Conservation (phyloP, 2,113 vertebrate genomes). For the Cyphomyrus discorhynchus region DNA sequence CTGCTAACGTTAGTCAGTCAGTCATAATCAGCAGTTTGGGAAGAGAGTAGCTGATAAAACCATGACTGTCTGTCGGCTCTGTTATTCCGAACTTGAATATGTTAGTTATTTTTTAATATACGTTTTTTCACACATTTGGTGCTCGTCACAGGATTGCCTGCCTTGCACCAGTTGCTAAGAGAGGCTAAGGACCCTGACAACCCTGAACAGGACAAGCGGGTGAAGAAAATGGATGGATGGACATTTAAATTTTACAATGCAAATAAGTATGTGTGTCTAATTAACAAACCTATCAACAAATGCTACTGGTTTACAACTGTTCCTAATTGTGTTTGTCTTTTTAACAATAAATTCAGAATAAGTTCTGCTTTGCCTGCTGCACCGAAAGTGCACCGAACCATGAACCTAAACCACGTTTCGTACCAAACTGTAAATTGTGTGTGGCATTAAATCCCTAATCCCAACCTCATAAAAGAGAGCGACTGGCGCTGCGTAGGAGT, state of each 20-base stretch:
- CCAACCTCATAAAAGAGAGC: background rate
- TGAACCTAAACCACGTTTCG: background rate
- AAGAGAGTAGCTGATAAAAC: background rate
- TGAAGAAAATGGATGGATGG: background rate
- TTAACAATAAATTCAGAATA: background rate
- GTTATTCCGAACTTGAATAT: background rate
- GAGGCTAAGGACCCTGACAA: fast-evolving
- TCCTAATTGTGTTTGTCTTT: background rate
- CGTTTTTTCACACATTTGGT: background rate
- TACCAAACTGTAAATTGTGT: background rate
- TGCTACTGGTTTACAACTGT: background rate
- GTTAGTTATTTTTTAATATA: background rate
- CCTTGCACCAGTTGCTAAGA: background rate
- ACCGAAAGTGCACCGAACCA: background rate
- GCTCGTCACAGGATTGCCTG: background rate
- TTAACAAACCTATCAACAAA: background rate
- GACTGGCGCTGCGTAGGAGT: background rate
- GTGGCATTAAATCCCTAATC: background rate
- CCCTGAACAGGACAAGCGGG: background rate
- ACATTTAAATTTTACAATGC: background rate
- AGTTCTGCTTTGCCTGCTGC: background rate
- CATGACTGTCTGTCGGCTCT: background rate
- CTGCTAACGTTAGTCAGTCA: background rate
- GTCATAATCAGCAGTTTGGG: background rate
- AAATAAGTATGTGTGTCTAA: background rate